Evolutionary conservation across 2,888 invertebrate genomes (phyloP), one percentile per base, ranked within the genome.

Genomic region (Formica aserva): DNA sequence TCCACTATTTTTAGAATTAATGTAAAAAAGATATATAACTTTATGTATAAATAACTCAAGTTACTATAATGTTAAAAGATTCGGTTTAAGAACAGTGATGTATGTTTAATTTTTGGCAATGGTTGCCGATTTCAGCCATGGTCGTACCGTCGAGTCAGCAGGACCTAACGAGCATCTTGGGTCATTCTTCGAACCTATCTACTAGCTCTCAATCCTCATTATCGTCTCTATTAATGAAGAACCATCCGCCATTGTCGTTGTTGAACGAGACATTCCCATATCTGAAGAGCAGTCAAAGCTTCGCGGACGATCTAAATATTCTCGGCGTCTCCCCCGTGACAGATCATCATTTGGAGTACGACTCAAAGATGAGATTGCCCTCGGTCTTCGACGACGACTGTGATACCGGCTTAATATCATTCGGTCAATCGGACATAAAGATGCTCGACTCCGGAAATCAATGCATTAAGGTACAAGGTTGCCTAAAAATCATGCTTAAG

Each of bases 251-350:
- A 0, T 48, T 91, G 32, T 87, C 92, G 4, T 80, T 92, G 38
- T 67, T 92, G 18, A 92, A 88, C 65, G 93, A 93, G 4, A 88
- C 91, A 5, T 78, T 92, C 22, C 89, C 93, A 5, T 93, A 92
- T 72, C 78, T 93, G 38, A 93, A 92, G 86, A 91, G 88, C 67
- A 87, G 86, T 71, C 91, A 87, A 8, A 88, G 84, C 57, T 72
- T 91, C 15, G 69, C 77, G 63, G 92, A 93, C 29, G 94, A 94
- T n/a, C 83, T 93, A 15, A 84, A 67, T 15, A 87, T 90, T 15
- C 86, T 90, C 3, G 77, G 72, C 9, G 87, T 69, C 35, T 84
- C 90, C 15, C 52, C 90, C 1, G 86, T 86, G 48, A 89, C 87
- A 2, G 92, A 90, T 55, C 87, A 91, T 80, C 84, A 85, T 9